A percentile compares a stretch with the other conserved stretches of the same genome.
phyloP scores from a whole-genome alignment of 2,888 invertebrate species.

The Pseudoips prasinana region DNA sequence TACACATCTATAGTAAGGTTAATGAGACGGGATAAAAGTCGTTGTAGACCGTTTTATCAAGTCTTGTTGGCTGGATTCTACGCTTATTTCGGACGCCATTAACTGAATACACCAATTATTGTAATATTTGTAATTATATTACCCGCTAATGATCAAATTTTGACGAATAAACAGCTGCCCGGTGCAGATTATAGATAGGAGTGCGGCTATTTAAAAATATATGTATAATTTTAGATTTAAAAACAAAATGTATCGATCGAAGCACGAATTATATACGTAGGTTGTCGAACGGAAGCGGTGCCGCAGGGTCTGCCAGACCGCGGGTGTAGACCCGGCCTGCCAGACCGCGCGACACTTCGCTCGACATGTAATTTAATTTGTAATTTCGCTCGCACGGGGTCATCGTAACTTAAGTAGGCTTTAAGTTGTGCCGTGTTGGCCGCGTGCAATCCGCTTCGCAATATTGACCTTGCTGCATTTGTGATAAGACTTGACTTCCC shows the following conservation, averaged over 20 bases:
- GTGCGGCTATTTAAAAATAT: slow-evolving; percentile 33
- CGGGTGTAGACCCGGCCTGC: slow-evolving; percentile 3
- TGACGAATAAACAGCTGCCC: slow-evolving; percentile 37
- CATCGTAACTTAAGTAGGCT: slow-evolving; percentile 43
- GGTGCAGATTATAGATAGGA: slow-evolving; percentile 39
- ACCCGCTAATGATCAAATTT: slow-evolving; percentile 37
- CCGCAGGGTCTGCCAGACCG: not conserved
- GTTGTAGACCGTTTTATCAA: too few species aligned
- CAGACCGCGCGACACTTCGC: slow-evolving; percentile 6
- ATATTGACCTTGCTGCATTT: slow-evolving; percentile 51
- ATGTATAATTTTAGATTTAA: slow-evolving; percentile 35
- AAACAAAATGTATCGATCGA: slow-evolving; percentile 32
- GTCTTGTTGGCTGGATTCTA: slow-evolving; percentile 7
- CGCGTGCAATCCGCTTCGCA: slow-evolving; percentile 47
- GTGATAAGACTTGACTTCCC: slow-evolving; percentile 56
- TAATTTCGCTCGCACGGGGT: slow-evolving; percentile 44
- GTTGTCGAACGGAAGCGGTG: not conserved
- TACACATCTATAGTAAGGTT: too few species aligned
- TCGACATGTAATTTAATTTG: slow-evolving; percentile 19
- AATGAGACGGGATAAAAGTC: too few species aligned
- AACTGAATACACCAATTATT: slow-evolving; percentile 19
- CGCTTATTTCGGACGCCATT: slow-evolving; percentile 29
- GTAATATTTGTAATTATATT: slow-evolving; percentile 14
- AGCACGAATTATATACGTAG: slow-evolving; percentile 35
- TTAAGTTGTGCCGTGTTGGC: slow-evolving; percentile 32